Percentiles rank a stretch among this genome's conserved stretches.
Conservation (phyloP, 2,113 vertebrate genomes). For the Laterallus jamaicensis region DNA sequence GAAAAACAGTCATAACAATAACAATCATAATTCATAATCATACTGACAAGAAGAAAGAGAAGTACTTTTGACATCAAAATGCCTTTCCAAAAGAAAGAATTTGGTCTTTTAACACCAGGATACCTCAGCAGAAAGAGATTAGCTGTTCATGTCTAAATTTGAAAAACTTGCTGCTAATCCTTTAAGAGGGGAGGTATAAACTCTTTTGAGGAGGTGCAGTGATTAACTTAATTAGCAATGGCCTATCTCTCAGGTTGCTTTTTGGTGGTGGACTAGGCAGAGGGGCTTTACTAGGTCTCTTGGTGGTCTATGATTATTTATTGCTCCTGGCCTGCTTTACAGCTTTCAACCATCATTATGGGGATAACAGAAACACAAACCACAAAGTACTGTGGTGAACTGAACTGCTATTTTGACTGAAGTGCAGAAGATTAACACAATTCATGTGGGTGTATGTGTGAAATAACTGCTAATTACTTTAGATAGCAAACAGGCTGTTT, state of each 20-base stretch:
- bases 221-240: neutral
- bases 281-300: neutral
- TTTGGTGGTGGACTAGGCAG: neutral
- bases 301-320: neutral
- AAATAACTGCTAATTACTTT: neutral
- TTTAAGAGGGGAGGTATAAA: neutral
- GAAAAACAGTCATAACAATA: neutral
- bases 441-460: neutral
- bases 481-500: neutral
- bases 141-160: neutral
- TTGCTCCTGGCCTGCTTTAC: neutral
- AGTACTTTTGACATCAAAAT: neutral
- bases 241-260: neutral
- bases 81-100: neutral
- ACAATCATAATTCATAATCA: neutral
- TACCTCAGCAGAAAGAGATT: neutral
- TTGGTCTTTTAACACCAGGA: neutral
- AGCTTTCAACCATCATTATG: fast-evolving
- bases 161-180: neutral
- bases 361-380: neutral
- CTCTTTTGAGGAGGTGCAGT: neutral
- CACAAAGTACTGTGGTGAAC: neutral
- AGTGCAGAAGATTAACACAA: neutral
- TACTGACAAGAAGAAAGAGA: neutral
- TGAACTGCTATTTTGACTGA: neutral